Base-by-base conservation (phyloP, 2,888 invertebrate genomes). In the Melieria picta region DNA sequence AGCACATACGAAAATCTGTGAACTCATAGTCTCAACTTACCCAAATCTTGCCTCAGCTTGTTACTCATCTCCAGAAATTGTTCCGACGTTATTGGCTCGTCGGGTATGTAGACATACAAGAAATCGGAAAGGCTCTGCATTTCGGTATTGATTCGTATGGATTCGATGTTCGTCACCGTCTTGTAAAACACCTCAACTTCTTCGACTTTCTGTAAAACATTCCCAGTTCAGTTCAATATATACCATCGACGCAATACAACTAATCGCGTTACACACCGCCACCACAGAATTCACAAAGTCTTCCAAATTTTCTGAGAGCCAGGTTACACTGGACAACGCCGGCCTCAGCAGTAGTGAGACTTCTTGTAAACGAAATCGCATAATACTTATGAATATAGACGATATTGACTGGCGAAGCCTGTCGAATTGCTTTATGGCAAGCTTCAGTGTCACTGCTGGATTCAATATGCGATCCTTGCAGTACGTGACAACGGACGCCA, bases 301-400 rank as follows among this genome's bases (percentile, higher is more conserved):
- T 30, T 82, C 80, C 4, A 84, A 75, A 65, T 92, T 92, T 77
- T 93, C 89, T 0, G 95, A 95, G 0, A 93, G 91, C 96, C 96
- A 96, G 0, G 93, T 93, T 16, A 95, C 90, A 1, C 91, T 91
- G 0, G 93, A 92, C 10, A 95, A 86, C 1, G 93, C 95, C 0
- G 94, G 93, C 84, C 91, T 90, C 75, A 95, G 91, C 0, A 91
- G 90, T 65, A 89, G 88, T 75, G 94, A 93, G 76, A 94, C 83
- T 82, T 91, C 91, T 74, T 91, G 88, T 10, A 94, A 85, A 72
- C 91, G 90, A 4, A 91, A 89, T 65, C 91, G 90, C 83, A 94
- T 90, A 67, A 94, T 86, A 48, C 92, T 92, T 50, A 93, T 85
- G 80, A 93, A 94, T 30, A 93, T 76, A 1, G 84, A 66, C 4